phyloP scores from a whole-genome alignment of 1,140 invertebrate genomes.

The Cydia pomonella region DNA sequence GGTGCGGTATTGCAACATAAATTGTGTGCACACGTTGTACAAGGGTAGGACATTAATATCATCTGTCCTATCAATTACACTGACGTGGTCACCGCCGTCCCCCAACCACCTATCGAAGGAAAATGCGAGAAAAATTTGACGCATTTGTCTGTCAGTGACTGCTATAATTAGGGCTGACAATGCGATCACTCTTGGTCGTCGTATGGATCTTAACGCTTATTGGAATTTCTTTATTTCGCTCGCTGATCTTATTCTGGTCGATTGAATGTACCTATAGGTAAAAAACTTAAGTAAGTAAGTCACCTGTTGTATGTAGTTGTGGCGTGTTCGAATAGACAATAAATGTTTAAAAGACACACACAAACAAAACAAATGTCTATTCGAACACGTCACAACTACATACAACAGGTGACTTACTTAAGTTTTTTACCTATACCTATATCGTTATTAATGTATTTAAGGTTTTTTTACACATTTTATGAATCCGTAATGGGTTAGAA shows the following conservation, averaged over 20 bases:
- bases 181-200: conserved; percentile 2
- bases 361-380: too few relatives aligned
- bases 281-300: too few relatives aligned
- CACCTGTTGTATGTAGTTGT: too few relatives aligned
- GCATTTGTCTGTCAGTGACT: conserved; percentile 35
- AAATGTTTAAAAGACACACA: too few relatives aligned
- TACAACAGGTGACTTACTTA: too few relatives aligned
- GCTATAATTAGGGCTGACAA: conserved; percentile 26
- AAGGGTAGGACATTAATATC: conserved; percentile 63
- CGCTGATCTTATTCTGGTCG: background rate
- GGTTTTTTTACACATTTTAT: too few relatives aligned
- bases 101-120: conserved; percentile 56
- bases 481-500: too few relatives aligned
- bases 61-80: conserved; percentile 69
- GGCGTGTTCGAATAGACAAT: too few relatives aligned
- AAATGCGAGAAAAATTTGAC: conserved; percentile 64
- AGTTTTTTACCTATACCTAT: too few relatives aligned
- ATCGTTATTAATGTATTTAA: too few relatives aligned
- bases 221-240: conserved; percentile 6
- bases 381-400: too few relatives aligned
- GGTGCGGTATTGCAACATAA: conserved; percentile 57
- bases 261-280: too few relatives aligned
- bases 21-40: conserved; percentile 63
- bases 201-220: background rate
- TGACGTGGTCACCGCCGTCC: conserved; percentile 55